Evolutionary conservation across 2,797 vertebrate species (phyloP).

Genomic region (Eulemur rubriventer): DNA sequence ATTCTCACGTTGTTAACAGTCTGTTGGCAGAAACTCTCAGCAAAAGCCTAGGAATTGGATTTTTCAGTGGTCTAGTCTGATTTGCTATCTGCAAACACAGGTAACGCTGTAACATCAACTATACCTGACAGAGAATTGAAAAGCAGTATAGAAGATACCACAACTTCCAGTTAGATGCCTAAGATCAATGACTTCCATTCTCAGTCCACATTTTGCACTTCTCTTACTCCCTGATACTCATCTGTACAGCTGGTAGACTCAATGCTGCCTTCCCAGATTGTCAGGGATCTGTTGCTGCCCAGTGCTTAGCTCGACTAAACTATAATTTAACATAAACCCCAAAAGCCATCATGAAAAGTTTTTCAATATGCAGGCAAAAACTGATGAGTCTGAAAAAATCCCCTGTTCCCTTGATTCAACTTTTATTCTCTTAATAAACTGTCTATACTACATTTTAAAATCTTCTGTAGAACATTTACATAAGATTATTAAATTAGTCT

Average conservation of each 20-base stretch:
- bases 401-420: background rate
- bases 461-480: background rate
- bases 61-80: background rate
- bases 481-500: background rate
- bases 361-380: background rate
- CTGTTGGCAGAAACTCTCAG: background rate
- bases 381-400: background rate
- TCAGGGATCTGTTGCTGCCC: background rate
- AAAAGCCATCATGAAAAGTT: background rate
- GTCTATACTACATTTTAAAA: background rate
- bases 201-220: background rate
- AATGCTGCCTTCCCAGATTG: background rate
- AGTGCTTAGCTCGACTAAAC: background rate
- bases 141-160: background rate
- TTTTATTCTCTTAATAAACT: slow-evolving; percentile 14
- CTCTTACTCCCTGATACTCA: background rate
- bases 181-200: background rate
- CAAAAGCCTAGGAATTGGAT: background rate
- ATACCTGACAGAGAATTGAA: background rate
- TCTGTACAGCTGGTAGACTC: no score
- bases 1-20: background rate
- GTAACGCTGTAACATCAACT: background rate
- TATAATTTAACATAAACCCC: background rate
- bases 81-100: background rate
- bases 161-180: background rate